Base-by-base conservation (phyloP, 2,888 invertebrate genomes). In the Tillus elongatus region DNA sequence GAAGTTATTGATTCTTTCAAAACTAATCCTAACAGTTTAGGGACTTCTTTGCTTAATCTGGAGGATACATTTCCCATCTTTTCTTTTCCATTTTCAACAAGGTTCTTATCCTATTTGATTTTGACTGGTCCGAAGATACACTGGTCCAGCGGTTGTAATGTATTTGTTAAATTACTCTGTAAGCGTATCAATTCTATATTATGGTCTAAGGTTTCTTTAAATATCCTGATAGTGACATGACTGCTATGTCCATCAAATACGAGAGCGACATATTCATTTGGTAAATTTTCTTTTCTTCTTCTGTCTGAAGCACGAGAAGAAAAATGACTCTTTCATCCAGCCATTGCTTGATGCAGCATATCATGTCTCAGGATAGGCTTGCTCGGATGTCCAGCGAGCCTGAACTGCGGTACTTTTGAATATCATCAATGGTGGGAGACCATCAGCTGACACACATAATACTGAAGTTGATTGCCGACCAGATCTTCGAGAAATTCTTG, bases 361-460 rank as follows among this genome's bases (percentile, higher is more conserved):
- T 8, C 44, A 10, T 11, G 52, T 53, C 11, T 49, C 47, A 27
- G 51, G 50, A 42, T 41, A 49, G 4, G 49, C 40, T 2, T 42
- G 33, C 8, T 33, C 26, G 27, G 49, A 44, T 16, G 37, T 40
- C 46, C 48, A 50, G 1, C 47, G 16, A 3, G 49, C 44, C 42
- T 51, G 54, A 4, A 53, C 50, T 13, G 40, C 36, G 11, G 38
- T 46, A n/a, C 49, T 50, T 41, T 53, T 50, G 31, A 48, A 53
- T n/a, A 53, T 39, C 35, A 55, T 54, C 2, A 55, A 35, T n/a
- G 52, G 50, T 15, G 51, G 51, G 4, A 55, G 31, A 16, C 51
- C 51, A 41, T 50, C 47, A 11, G 49, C 50, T 13, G 47, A 34
- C 15, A 50, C 39, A 32, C 46, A 47, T 6, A 48, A 36, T 3